Evolutionary conservation across 2,888 invertebrate genomes (phyloP), one percentile per base, ranked within the genome.

Genomic region (Halictus ligatus): DNA sequence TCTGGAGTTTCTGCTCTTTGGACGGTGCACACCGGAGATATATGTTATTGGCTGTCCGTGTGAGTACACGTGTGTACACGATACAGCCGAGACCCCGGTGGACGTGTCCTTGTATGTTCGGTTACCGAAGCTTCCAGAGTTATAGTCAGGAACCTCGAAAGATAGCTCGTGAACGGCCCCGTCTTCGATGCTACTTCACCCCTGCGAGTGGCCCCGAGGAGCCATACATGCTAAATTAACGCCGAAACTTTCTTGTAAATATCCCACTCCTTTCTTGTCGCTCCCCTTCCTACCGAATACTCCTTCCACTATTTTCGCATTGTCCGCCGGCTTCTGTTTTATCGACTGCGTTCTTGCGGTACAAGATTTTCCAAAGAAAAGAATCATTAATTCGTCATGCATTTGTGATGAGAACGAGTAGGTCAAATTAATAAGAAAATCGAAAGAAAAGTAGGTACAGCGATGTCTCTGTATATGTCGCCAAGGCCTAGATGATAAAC

Each of bases 1-100:
- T 94, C 93, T 93, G 93, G 93, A 94, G 94, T 94, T 94, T 92
- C 93, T 92, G 92, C 92, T 94, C 91, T 93, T 94, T 93, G 93
- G 92, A 93, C 89, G 89, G 87, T 88, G 88, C 86, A 87, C 89
- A 88, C 73, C 88, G 83, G 89, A 94, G 93, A 93, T 93, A 93
- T 93, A 93, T 92, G 88, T 92, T 91, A 92, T 88, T 90, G 88
- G 86, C 60, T 74, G 58, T 84, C 75, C 86, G 89, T 88, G 86
- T 89, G 82, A 73, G 71, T 88, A 82, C 83, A 83, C 84, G 78
- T 85, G 82, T 80, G 75, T 78, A 80, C 85, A 81, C 88, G 80
- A 83, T 73, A 74, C 82, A 76, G 78, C 64, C 64, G 86, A 69
- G 80, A 72, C 72, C 71, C 48, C 77, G 46, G 80, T 54, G 80